Base-by-base conservation (phyloP, 2,797 vertebrate species). In the Cygnus olor region DNA sequence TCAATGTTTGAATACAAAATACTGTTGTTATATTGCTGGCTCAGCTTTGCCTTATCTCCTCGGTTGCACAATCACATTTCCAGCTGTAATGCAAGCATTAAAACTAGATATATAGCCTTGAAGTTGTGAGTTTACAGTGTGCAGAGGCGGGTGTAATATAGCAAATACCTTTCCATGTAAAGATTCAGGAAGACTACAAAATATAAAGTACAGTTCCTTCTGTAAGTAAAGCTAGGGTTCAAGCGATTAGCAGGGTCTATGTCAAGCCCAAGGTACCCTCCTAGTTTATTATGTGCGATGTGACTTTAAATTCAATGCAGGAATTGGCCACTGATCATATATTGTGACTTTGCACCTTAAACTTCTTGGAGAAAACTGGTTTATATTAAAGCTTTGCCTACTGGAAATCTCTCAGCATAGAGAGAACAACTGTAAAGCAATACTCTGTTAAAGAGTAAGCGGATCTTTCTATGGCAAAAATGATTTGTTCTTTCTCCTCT, bases 81-180 rank as follows among this genome's bases (percentile, higher is more conserved):
- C 77, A 96, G 85, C 90, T 95, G 70, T 65, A 81, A 10, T 40
- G 34, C 53, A 61, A 18, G 49, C 74, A 64, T 87, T 42, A 38
- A 32, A 65, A 72, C 40, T 45, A 14, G 88, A 60, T 61, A 51
- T 85, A 42, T 64, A 70, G 25, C 81, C 92, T 91, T 91, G 64
- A 56, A 18, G 64, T 61, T 89, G 85, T 76, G 73, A 60, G 74
- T 77, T 95, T 66, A n/a, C 64, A 90, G 36, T 47, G 10, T 73
- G 81, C 76, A 76, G 65, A 64, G 44, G 18, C 65, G 77, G n/a
- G 19, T 91, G 24, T 58, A 88, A 79, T 54, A 69, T 27, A 87
- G 64, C 68, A 85, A 88, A 87, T 32, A 72, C 88, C 65, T 94
- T 84, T 88, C 95, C 81, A 81, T 95, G 72, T 91, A 96, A 80